phyloP scores from a whole-genome alignment of 2,888 invertebrate species.

The Apodemia hepburni region DNA sequence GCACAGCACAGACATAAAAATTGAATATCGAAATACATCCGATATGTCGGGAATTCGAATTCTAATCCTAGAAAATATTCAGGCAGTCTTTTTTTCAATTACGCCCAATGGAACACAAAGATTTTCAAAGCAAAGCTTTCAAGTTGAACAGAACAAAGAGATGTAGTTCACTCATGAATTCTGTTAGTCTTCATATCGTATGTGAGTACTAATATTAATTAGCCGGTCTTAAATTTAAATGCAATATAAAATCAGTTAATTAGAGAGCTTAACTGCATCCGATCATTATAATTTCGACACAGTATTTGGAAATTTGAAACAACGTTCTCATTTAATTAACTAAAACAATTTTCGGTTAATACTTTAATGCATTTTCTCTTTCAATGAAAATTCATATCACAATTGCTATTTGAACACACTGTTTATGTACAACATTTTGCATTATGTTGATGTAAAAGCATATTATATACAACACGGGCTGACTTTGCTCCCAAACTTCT shows the following conservation, averaged over 20 bases:
- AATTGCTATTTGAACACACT: neutral
- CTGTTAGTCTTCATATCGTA: slow-evolving; percentile 27
- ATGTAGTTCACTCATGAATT: slow-evolving; percentile 35
- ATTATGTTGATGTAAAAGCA: neutral
- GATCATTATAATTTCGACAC: slow-evolving; percentile 23
- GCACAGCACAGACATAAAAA: neutral
- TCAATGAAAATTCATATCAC: neutral
- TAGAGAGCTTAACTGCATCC: slow-evolving; percentile 24
- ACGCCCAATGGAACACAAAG: slow-evolving; percentile 29
- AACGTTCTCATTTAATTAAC: slow-evolving; percentile 20
- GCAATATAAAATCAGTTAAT: slow-evolving; percentile 24
- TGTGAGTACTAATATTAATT: too few relatives aligned
- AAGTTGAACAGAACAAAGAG: slow-evolving; percentile 35
- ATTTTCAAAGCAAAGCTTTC: slow-evolving; percentile 32
- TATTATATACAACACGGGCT: neutral
- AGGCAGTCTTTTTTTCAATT: slow-evolving; percentile 22
- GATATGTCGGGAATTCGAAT: slow-evolving; percentile 17
- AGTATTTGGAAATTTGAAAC: slow-evolving; percentile 14
- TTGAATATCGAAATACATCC: neutral
- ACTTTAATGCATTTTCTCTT: slow-evolving; percentile 8
- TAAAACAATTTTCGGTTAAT: slow-evolving; percentile 16
- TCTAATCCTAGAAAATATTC: slow-evolving; percentile 21
- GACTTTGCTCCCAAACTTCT: too few relatives aligned
- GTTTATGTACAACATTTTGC: neutral
- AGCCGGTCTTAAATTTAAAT: slow-evolving; percentile 26